These are phyloP conservation scores for Formica exsecta DNA, from an alignment of 1,140 invertebrate species.

Conservation along the genomic window DNA sequence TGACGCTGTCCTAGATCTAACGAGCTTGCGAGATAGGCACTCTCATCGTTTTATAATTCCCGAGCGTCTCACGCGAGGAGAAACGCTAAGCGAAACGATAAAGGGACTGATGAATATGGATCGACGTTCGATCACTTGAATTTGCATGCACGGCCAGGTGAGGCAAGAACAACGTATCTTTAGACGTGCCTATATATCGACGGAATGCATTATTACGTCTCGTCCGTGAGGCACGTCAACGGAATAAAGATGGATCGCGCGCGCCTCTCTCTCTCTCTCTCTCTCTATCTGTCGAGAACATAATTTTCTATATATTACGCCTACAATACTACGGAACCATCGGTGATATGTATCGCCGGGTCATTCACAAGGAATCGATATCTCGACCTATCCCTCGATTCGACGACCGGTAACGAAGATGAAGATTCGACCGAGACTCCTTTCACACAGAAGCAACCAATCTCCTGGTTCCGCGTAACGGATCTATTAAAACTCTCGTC, in stretches of 20 bases:
- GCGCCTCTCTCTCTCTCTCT: background rate
- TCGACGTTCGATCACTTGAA: slow-evolving; percentile 70
- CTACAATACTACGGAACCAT: background rate
- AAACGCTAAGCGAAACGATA: slow-evolving; percentile 66
- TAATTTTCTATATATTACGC: background rate
- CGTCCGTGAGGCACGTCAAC: background rate
- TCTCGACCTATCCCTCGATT: slow-evolving; percentile 20
- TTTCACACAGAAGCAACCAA: slow-evolving; percentile 47
- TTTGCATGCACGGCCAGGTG: slow-evolving; percentile 69
- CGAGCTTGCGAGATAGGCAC: slow-evolving; percentile 60
- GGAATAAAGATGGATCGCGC: slow-evolving; percentile 21
- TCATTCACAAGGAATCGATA: slow-evolving; percentile 10
- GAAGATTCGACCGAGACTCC: slow-evolving; percentile 20
- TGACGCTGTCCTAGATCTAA: slow-evolving; percentile 54
- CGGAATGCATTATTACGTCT: slow-evolving; percentile 18
- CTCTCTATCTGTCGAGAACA: background rate
- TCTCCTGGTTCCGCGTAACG: slow-evolving; percentile 42
- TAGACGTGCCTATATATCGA: slow-evolving; percentile 26
- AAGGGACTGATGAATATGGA: slow-evolving; percentile 75
- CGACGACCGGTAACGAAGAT: background rate
- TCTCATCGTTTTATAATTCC: slow-evolving; percentile 70
- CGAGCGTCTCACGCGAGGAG: slow-evolving; percentile 55
- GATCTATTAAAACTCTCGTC: slow-evolving; percentile 64
- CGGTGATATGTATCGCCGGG: no score
- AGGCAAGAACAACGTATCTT: slow-evolving; percentile 66